Conservation (phyloP, 2,113 vertebrate genomes). For the Mobula hypostoma region DNA sequence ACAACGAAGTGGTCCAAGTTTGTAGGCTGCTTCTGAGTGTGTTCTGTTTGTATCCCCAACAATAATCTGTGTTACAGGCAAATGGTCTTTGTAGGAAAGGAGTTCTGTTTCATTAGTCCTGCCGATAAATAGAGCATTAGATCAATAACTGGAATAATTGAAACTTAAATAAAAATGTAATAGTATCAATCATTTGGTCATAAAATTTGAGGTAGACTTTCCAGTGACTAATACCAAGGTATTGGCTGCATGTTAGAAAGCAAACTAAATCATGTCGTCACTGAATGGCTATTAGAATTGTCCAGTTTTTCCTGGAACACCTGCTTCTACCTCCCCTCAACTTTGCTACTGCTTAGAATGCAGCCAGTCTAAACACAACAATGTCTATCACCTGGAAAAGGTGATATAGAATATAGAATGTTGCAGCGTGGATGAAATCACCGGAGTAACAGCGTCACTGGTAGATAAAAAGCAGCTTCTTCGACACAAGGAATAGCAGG, state of each 20-base stretch:
- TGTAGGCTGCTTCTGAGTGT: constrained; percentile 76
- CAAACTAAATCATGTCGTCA: neutral
- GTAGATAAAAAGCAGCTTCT: too few relatives aligned
- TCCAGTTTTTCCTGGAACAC: neutral
- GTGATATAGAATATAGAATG: too few relatives aligned
- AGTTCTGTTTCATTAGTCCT: constrained; percentile 81
- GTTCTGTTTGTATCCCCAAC: constrained; percentile 73
- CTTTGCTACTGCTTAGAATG: neutral
- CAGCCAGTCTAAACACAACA: neutral
- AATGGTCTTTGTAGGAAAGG: constrained; percentile 77
- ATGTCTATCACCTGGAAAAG: neutral
- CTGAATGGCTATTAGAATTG: neutral
- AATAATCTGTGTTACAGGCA: constrained; percentile 75
- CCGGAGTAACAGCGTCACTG: too few relatives aligned
- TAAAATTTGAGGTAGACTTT: neutral
- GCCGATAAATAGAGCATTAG: constrained; percentile 27
- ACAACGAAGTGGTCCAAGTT: constrained; percentile 78
- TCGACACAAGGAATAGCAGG: too few relatives aligned
- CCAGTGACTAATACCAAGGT: neutral
- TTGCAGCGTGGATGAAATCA: too few relatives aligned
- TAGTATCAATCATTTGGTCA: neutral
- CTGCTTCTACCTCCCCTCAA: neutral
- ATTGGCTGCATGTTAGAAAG: neutral
- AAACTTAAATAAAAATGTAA: neutral
- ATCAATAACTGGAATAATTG: neutral